Evolutionary conservation across 2,113 vertebrate genomes (phyloP).

Genomic region (Rhadina sibilatrix): DNA sequence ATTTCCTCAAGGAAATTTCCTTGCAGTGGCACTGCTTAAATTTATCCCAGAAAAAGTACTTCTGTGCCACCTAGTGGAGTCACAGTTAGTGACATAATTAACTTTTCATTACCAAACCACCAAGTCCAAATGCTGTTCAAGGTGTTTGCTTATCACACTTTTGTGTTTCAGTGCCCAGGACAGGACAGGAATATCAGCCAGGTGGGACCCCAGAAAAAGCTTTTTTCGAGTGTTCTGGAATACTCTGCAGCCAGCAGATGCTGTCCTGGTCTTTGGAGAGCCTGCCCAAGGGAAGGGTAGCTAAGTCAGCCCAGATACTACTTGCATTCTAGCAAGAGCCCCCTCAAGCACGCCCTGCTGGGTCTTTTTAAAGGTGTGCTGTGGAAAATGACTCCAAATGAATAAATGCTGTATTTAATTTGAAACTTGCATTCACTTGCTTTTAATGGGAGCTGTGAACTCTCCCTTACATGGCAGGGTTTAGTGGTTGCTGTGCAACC

Average conservation of each 20-base stretch:
- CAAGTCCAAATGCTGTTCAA: background rate
- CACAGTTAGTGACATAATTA: background rate
- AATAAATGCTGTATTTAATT: background rate
- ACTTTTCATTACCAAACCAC: background rate
- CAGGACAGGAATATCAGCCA: background rate
- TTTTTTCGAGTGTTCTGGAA: background rate
- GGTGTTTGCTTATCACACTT: background rate
- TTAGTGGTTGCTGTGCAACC: background rate
- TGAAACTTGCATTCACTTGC: background rate
- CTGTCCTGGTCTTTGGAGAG: background rate
- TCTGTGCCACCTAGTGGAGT: constrained; percentile 53
- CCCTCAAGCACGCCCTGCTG: background rate
- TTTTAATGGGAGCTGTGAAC: background rate
- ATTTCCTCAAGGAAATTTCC: background rate
- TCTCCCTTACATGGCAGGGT: background rate
- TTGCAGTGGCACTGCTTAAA: accelerated
- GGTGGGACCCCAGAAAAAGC: background rate
- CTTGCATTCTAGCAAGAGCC: background rate
- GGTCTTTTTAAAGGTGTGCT: background rate
- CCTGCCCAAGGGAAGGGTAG: background rate
- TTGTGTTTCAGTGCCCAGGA: background rate
- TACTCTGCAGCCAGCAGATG: background rate
- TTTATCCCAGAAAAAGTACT: background rate
- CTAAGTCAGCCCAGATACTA: background rate
- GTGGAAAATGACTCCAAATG: background rate